Evolutionary conservation across 2,888 invertebrate species (phyloP).

Genomic region (Charanyca ferruginea): DNA sequence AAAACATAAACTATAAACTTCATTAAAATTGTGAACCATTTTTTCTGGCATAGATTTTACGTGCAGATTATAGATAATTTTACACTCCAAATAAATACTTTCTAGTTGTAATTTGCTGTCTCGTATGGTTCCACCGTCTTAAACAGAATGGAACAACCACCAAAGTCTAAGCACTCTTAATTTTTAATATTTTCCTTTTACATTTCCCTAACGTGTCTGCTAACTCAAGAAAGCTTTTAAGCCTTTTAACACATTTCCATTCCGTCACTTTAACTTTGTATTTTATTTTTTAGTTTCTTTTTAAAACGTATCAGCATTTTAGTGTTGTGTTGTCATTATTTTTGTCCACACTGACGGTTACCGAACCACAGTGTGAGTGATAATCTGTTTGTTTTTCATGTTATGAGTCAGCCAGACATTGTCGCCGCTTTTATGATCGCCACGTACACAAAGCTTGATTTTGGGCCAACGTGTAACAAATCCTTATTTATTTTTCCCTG

Average conservation of each 20-base stretch:
- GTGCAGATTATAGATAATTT: no score
- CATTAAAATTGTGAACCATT: no score
- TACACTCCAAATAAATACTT: neutral
- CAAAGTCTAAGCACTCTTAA: constrained; percentile 43
- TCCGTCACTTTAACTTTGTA: constrained; percentile 45
- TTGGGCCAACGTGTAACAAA: constrained; percentile 62
- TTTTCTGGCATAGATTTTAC: no score
- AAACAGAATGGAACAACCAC: constrained; percentile 14
- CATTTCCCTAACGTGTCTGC: constrained; percentile 63
- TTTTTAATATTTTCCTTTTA: constrained; percentile 63
- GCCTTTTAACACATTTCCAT: constrained; percentile 63
- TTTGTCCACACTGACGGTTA: constrained; percentile 20
- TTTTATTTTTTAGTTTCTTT: constrained; percentile 34
- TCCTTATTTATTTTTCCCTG: constrained; percentile 44
- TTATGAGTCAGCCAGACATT: constrained; percentile 61
- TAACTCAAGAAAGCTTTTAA: constrained; percentile 67
- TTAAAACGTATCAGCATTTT: neutral
- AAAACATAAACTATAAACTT: no score
- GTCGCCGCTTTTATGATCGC: constrained; percentile 50
- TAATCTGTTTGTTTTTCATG: constrained; percentile 60
- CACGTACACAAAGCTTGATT: constrained; percentile 55
- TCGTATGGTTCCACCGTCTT: neutral
- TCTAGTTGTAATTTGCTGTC: neutral
- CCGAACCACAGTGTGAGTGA: constrained; percentile 17
- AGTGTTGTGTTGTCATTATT: constrained; percentile 14